Conservation (phyloP, 2,888 invertebrate genomes). For the Folsomia manolachei region DNA sequence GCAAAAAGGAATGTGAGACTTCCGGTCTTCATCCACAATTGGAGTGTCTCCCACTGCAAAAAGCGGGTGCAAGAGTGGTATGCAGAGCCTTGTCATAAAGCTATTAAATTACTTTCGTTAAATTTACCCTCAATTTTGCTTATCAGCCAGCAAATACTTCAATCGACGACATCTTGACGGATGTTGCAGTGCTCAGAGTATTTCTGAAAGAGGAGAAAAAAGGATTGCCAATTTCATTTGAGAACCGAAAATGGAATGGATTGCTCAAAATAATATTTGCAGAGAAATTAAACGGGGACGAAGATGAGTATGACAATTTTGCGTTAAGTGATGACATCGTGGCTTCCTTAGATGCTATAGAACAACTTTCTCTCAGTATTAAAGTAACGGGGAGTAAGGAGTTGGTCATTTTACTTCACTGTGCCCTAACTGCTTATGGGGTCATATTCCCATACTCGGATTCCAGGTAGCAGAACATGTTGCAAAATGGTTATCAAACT, state of each 20-base stretch:
- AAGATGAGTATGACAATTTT: neutral
- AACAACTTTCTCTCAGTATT: conserved; percentile 12
- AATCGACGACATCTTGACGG: neutral
- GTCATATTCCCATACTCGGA: neutral
- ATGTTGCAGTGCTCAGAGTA: conserved; percentile 6
- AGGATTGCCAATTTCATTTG: conserved; percentile 14
- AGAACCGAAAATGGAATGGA: conserved; percentile 16
- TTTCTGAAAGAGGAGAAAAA: conserved; percentile 15
- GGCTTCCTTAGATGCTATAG: neutral
- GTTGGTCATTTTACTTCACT: conserved; percentile 10
- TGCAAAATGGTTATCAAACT: neutral
- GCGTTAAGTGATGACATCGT: neutral
- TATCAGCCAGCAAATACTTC: neutral
- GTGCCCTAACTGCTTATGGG: neutral
- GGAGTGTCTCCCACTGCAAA: conserved; percentile 10
- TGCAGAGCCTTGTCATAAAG: neutral
- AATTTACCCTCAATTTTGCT: neutral
- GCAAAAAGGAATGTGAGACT: conserved; percentile 4
- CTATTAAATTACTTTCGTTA: neutral
- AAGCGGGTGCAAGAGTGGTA: conserved; percentile 1
- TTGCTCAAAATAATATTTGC: conserved; percentile 11
- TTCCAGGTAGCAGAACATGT: conserved; percentile 4
- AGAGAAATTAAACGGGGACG: neutral
- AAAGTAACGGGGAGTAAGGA: neutral
- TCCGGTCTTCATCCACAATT: neutral